A percentile compares a stretch with the other conserved stretches of the same genome.
phyloP scores from a whole-genome alignment of 2,797 vertebrate species.

The Pangasius sanitwongsei region DNA sequence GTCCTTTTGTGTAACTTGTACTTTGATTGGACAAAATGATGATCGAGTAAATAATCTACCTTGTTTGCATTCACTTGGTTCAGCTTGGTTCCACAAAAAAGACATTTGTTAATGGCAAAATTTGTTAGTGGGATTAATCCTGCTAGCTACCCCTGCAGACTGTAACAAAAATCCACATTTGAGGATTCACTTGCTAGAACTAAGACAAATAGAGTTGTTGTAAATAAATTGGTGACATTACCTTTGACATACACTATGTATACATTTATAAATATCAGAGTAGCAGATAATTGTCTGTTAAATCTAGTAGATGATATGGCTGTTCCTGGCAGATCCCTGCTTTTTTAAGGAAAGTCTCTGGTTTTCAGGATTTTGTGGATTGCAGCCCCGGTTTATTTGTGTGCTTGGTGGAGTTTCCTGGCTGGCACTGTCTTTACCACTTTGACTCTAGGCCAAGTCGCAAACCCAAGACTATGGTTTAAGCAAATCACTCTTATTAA shows the following conservation, averaged over 20 bases:
- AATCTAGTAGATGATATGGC: constrained; percentile 15
- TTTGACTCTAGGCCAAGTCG: constrained; percentile 33
- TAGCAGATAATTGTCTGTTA: background rate
- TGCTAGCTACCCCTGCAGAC: background rate
- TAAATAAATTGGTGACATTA: background rate
- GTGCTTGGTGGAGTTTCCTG: constrained; percentile 77
- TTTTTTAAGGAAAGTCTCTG: background rate
- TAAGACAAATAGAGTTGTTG: background rate
- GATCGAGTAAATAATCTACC: background rate
- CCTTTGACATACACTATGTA: background rate
- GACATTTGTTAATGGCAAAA: background rate
- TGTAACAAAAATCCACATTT: background rate
- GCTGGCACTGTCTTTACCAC: constrained; percentile 56
- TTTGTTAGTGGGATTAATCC: background rate
- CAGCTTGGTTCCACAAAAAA: background rate
- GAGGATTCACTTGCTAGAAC: background rate
- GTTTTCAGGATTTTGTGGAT: constrained; percentile 44
- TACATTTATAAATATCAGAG: background rate
- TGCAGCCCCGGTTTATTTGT: constrained; percentile 67
- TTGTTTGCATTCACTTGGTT: background rate
- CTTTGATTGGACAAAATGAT: background rate
- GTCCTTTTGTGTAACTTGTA: background rate
- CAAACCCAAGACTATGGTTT: constrained; percentile 35
- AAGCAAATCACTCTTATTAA: constrained; percentile 30
- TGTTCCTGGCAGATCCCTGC: background rate